phyloP scores from a whole-genome alignment of 2,113 vertebrate genomes.

The Periophthalmodon schlosseri region DNA sequence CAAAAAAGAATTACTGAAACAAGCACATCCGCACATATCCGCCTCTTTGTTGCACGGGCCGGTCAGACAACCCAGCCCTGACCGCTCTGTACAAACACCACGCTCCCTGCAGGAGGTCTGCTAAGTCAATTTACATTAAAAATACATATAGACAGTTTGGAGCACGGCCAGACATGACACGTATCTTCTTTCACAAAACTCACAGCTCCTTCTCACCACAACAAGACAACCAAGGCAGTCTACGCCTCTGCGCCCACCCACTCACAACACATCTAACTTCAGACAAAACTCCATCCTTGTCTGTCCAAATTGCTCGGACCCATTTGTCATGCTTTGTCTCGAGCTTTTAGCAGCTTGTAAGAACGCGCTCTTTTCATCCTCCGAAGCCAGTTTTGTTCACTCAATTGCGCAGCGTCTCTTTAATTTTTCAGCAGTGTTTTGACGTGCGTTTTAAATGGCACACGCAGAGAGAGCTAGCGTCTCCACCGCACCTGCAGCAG shows the following conservation, averaged over 20 bases:
- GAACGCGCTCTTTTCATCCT: constrained; percentile 7
- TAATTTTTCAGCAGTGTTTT: constrained; percentile 28
- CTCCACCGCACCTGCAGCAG: not conserved
- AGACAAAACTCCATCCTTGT: not conserved
- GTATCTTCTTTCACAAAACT: constrained; percentile 13
- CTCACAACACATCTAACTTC: not conserved
- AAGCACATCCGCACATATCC: not conserved
- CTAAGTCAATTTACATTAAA: not conserved
- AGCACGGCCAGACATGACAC: constrained; percentile 1
- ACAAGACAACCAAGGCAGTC: not conserved
- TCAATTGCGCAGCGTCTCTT: constrained; percentile 28
- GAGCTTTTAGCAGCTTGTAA: constrained; percentile 19
- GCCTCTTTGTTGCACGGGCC: not conserved
- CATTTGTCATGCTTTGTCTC: constrained; percentile 27
- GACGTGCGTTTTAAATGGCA: constrained; percentile 1
- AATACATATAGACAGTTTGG: constrained; percentile 7
- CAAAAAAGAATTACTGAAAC: not conserved
- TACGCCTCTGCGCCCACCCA: not conserved
- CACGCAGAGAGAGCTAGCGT: not conserved
- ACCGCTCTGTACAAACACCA: not conserved
- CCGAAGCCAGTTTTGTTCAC: constrained; percentile 31
- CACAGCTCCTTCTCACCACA: constrained; percentile 6
- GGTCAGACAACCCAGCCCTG: not conserved
- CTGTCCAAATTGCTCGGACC: constrained; percentile 4
- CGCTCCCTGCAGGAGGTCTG: not conserved